Evolutionary conservation across 1,140 invertebrate genomes (phyloP), one percentile per base, ranked within the genome.

Genomic region (Hycleus cichorii): DNA sequence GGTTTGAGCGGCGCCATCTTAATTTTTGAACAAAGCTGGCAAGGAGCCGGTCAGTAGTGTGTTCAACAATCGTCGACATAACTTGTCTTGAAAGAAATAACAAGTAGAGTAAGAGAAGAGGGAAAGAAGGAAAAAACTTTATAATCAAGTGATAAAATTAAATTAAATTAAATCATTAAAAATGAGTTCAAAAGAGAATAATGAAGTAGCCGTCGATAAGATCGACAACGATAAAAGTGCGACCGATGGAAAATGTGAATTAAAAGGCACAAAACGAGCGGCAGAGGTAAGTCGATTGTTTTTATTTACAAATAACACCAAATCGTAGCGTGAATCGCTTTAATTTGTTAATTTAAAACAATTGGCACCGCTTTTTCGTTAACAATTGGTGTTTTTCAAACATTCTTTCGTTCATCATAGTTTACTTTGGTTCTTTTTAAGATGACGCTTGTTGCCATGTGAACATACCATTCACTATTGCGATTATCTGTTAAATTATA

Each of bases 171-270:
- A 54, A 69, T 70, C 77, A 77, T 76, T 71, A 79, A 83, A 74
- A 78, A 90, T 90, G 88, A 90, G 88, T 83, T 82, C 86, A 76
- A 89, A 87, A 79, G 86, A 88, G 78, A 89, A 88, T 78, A 88
- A 87, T 77, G 87, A 90, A 79, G 87, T 89, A 73, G 86, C 84
- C 63, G 85, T 89, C 56, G 87, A 89, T 75, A 90, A 90, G 80
- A 77, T 80, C 64, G 85, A 86, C 72, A 88, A 85, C 75, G 86
- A 88, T 73, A 88, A 88, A 78, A 72, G 79, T 62, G 75, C 76
- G 57, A 75, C 69, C 47, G 86, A 89, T 74, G 81, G 82, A 43
- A 90, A 90, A 79, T 85, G 84, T 74, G 87, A 89, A 69, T 79
- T 90, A 66, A 91, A 91, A 80, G 88, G 88, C 74, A 88, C 86